Evolutionary conservation across 2,113 vertebrate genomes (phyloP).

Genomic region (Lethenteron camtschaticum): DNA sequence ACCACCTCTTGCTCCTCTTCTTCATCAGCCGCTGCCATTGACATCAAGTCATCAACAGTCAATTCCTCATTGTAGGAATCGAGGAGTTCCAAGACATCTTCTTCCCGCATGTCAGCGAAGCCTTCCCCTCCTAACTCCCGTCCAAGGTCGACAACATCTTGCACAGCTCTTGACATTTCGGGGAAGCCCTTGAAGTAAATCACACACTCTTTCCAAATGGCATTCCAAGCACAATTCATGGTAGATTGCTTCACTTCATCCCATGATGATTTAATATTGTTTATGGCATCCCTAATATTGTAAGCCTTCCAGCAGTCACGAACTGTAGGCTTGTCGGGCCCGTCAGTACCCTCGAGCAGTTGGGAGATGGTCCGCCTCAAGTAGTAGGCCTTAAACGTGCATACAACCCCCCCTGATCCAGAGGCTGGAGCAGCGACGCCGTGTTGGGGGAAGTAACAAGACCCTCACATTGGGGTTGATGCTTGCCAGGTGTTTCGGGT

Average conservation of each 20-base stretch:
- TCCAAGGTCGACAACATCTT: background rate
- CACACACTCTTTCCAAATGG: background rate
- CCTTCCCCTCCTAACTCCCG: background rate
- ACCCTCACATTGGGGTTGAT: slow-evolving; percentile 1
- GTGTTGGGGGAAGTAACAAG: slow-evolving; percentile 2
- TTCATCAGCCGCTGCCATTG: too few relatives aligned
- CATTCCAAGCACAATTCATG: background rate
- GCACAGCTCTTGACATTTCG: background rate
- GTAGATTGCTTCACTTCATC: background rate
- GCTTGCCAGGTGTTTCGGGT: background rate
- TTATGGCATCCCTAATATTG: background rate
- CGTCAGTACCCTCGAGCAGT: background rate
- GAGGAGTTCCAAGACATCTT: background rate
- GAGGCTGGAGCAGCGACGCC: background rate
- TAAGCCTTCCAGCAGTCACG: background rate
- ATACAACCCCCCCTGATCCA: slow-evolving; percentile 1
- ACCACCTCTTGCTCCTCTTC: too few relatives aligned
- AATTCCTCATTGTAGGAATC: background rate
- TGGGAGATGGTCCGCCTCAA: background rate
- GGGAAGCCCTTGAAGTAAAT: background rate
- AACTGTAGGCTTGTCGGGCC: background rate
- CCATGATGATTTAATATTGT: background rate
- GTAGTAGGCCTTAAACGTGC: background rate
- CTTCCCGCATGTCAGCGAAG: background rate
- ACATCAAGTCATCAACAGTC: too few relatives aligned